A percentile compares a stretch with the other conserved stretches of the same genome.
phyloP scores from a whole-genome alignment of 2,888 invertebrate genomes.

The Sarcophaga variegata region DNA sequence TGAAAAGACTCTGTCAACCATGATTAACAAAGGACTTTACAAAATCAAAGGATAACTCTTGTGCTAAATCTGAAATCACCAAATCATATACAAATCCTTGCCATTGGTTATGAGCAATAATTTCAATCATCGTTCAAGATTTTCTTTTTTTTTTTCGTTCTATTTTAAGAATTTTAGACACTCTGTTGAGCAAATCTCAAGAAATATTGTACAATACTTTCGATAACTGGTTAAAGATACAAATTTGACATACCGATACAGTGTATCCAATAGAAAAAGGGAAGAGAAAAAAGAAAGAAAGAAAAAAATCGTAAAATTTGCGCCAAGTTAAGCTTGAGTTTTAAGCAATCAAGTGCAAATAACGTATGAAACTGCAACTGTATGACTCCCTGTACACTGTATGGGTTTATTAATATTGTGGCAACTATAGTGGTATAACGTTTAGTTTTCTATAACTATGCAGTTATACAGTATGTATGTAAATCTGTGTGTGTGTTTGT shows the following conservation, averaged over 20 bases:
- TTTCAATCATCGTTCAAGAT: too few relatives aligned
- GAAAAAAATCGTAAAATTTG: constrained; percentile 16
- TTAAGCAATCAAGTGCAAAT: constrained; percentile 72
- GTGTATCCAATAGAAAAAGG: constrained; percentile 40
- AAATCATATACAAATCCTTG: too few relatives aligned
- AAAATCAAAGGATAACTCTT: too few relatives aligned
- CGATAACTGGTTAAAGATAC: constrained; percentile 76
- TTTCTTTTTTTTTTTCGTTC: too few relatives aligned
- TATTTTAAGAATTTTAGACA: too few relatives aligned
- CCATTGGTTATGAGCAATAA: too few relatives aligned
- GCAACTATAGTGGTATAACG: not conserved
- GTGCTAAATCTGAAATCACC: too few relatives aligned
- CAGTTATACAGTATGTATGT: not conserved
- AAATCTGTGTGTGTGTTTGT: constrained; percentile 1
- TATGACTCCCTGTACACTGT: not conserved
- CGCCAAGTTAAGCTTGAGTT: constrained; percentile 36
- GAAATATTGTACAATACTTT: constrained; percentile 24
- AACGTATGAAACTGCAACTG: not conserved
- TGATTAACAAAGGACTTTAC: too few relatives aligned
- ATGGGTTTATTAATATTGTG: constrained; percentile 30
- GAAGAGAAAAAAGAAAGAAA: not conserved
- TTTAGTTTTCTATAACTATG: not conserved
- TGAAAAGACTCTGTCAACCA: too few relatives aligned
- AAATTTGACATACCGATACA: constrained; percentile 75
- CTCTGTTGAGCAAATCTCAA: too few relatives aligned